Conservation (phyloP, 2,113 vertebrate species). For the Pseudorasbora parva region DNA sequence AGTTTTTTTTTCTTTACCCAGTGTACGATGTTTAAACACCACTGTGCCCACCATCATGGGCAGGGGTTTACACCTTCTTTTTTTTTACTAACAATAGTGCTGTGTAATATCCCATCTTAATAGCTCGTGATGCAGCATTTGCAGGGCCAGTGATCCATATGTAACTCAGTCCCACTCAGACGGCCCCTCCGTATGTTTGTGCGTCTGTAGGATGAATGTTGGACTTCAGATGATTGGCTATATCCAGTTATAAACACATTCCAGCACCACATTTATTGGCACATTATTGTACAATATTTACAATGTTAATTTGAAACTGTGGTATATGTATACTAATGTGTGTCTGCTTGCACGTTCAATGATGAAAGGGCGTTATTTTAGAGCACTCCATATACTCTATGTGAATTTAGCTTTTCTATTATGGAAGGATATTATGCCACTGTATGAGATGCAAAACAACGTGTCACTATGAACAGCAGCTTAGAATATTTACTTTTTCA, state of each 20-base stretch:
- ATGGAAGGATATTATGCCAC: slow-evolving; percentile 7
- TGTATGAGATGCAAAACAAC: background rate
- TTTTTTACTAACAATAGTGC: slow-evolving; percentile 26
- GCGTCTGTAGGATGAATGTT: slow-evolving; percentile 16
- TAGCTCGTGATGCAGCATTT: slow-evolving; percentile 34
- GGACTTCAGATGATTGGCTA: background rate
- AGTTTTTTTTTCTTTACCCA: background rate
- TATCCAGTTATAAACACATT: slow-evolving; percentile 34
- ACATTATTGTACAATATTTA: background rate
- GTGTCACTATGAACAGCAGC: background rate
- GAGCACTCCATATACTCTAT: slow-evolving; percentile 10
- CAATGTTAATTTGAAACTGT: background rate
- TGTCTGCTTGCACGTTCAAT: background rate
- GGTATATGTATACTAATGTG: background rate
- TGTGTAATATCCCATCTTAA: slow-evolving; percentile 23
- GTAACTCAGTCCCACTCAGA: slow-evolving; percentile 10
- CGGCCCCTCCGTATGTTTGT: slow-evolving; percentile 7
- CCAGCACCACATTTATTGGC: slow-evolving; percentile 11
- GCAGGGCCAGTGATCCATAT: slow-evolving; percentile 1
- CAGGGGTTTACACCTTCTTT: slow-evolving; percentile 10
- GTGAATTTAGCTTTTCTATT: slow-evolving; percentile 15
- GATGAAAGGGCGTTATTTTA: background rate
- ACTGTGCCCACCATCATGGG: background rate
- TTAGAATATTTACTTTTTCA: background rate
- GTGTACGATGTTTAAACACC: slow-evolving; percentile 5